Evolutionary conservation across 2,888 invertebrate genomes (phyloP).

Genomic region (Eupelmus urozonus): DNA sequence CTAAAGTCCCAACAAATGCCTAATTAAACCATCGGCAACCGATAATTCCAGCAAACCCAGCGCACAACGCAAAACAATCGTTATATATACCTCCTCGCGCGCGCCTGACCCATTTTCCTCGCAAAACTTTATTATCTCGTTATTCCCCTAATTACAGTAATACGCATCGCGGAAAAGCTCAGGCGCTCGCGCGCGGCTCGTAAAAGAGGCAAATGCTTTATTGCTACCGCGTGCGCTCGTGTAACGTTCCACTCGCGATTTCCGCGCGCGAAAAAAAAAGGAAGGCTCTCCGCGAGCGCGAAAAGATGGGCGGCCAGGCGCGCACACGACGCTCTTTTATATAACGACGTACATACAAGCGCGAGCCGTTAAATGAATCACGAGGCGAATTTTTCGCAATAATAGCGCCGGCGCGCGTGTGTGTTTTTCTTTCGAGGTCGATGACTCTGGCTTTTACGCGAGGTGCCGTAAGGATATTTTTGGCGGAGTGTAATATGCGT

Average conservation of each 20-base stretch:
- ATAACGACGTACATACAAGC: conserved; percentile 12
- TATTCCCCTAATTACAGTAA: conserved; percentile 21
- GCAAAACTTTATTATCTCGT: conserved; percentile 8
- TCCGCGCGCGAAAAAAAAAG: conserved; percentile 6
- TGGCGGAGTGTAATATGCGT: background rate
- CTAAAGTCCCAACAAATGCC: no score
- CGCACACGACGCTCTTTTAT: conserved; percentile 38
- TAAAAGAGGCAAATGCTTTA: conserved; percentile 17
- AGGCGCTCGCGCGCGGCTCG: background rate
- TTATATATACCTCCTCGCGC: no score
- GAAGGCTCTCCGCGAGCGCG: background rate
- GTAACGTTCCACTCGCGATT: conserved; percentile 9
- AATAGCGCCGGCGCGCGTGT: background rate
- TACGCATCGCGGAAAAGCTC: conserved; percentile 15
- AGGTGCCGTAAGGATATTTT: background rate
- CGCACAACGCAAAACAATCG: no score
- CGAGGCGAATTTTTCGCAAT: conserved; percentile 38
- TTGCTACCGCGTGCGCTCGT: conserved; percentile 8
- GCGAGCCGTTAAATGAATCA: conserved; percentile 5
- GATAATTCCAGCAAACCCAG: no score
- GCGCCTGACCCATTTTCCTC: no score
- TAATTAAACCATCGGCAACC: no score
- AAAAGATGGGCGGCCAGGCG: background rate
- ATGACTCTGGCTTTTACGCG: no score
- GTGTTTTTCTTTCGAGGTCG: conserved; percentile 40